A percentile compares a stretch with the other conserved stretches of the same genome.
phyloP scores from a whole-genome alignment of 2,888 invertebrate genomes.

The Oscheius sp. region DNA sequence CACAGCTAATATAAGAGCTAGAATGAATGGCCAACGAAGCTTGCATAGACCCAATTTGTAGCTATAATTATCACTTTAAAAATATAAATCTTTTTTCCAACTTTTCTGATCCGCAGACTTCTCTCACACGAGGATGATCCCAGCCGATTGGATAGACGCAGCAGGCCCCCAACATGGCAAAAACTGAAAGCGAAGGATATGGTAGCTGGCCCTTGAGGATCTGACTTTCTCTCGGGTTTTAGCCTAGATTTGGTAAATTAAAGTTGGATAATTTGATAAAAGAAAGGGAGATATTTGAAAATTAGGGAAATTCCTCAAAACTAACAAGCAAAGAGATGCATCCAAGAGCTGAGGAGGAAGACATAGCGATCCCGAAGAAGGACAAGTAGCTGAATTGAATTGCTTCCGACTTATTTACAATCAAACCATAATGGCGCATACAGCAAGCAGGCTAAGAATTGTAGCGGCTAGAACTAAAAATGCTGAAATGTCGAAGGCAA shows the following conservation, averaged over 20 bases:
- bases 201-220: too few species aligned
- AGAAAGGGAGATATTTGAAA: too few species aligned
- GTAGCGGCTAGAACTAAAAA: conserved; percentile 86
- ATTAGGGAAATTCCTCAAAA: conserved; percentile 22
- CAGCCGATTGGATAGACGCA: conserved; percentile 72
- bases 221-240: too few species aligned
- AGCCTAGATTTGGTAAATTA: too few species aligned
- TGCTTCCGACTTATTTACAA: conserved; percentile 72
- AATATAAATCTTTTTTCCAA: neutral
- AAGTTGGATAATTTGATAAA: too few species aligned
- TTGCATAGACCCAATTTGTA: conserved; percentile 71
- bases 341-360: conserved; percentile 91
- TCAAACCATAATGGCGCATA: conserved; percentile 81
- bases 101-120: conserved; percentile 70
- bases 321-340: conserved; percentile 93
- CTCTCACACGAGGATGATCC: conserved; percentile 70
- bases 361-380: conserved; percentile 74
- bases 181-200: conserved; percentile 70
- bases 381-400: conserved; percentile 50
- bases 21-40: conserved; percentile 72
- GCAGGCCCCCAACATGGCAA: conserved; percentile 71
- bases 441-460: conserved; percentile 83
- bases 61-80: conserved; percentile 15
- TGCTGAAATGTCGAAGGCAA: conserved; percentile 85
- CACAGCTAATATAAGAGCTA: conserved; percentile 72